Evolutionary conservation across 2,797 vertebrate species (phyloP).

Genomic region (Syngnathus acus): DNA sequence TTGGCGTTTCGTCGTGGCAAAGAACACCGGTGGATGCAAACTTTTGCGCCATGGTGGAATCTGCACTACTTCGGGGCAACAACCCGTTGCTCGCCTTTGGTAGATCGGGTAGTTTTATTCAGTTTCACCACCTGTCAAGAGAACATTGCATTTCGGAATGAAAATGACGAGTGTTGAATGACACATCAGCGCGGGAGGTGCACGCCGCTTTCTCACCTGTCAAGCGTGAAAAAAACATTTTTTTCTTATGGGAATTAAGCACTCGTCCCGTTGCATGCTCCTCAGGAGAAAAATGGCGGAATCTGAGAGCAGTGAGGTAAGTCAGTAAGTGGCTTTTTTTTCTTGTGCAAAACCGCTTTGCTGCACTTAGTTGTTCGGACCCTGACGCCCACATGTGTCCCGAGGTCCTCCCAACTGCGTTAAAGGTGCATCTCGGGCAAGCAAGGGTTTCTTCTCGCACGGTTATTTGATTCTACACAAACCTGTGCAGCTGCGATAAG

Average conservation of each 20-base stretch:
- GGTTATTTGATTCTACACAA: background rate
- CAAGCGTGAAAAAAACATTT: slow-evolving; percentile 18
- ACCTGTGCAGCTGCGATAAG: background rate
- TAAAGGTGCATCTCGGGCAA: slow-evolving; percentile 32
- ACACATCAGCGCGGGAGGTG: slow-evolving; percentile 6
- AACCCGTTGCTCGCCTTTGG: slow-evolving; percentile 4
- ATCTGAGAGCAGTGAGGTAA: slow-evolving; percentile 88
- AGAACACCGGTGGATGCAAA: slow-evolving; percentile 47
- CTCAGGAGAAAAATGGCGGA: slow-evolving; percentile 97
- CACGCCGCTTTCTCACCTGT: slow-evolving; percentile 15
- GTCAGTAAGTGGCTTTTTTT: slow-evolving; percentile 30
- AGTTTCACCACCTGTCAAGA: background rate
- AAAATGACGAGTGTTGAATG: slow-evolving; percentile 22
- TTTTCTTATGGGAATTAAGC: slow-evolving; percentile 94
- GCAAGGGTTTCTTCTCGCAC: background rate
- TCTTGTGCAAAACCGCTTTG: background rate
- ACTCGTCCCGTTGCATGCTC: slow-evolving; percentile 97
- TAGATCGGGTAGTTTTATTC: background rate
- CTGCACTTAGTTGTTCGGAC: slow-evolving; percentile 3
- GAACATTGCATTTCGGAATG: background rate
- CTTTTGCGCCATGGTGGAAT: slow-evolving; percentile 65
- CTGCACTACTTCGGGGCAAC: slow-evolving; percentile 20
- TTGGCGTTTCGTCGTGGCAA: background rate
- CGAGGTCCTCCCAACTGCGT: slow-evolving; percentile 7
- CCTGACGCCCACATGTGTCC: slow-evolving; percentile 4